A percentile compares a stretch with the other conserved stretches of the same genome.
Evolutionary conservation across 53 echinoderm and acorn worm genomes (phyloP).

Genomic region (Stichopus horrens): DNA sequence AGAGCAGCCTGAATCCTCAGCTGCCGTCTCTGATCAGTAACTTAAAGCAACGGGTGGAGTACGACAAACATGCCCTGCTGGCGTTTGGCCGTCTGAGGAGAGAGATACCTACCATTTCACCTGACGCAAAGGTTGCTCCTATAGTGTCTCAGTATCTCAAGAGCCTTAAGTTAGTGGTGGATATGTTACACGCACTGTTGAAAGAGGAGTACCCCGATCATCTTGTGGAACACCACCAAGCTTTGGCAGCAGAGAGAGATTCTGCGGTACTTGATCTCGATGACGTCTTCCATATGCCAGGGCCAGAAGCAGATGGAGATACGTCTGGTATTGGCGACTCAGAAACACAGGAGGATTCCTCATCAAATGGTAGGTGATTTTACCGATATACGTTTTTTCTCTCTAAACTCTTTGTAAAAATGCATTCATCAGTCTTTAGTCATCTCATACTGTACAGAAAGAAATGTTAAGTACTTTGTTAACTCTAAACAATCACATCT

Average conservation of each 20-base stretch:
- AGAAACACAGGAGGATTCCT: constrained; percentile 42
- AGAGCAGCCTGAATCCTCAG: constrained; percentile 68
- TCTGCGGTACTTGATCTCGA: constrained; percentile 36
- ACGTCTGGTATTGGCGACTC: constrained; percentile 43
- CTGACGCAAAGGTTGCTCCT: constrained; percentile 82
- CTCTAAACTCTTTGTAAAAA: background rate
- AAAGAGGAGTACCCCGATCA: constrained; percentile 77
- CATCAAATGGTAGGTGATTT: constrained; percentile 19
- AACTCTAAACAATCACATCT: too few species aligned
- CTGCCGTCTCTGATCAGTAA: constrained; percentile 68
- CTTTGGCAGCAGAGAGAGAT: constrained; percentile 32
- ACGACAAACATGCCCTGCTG: constrained; percentile 87
- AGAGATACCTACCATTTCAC: constrained; percentile 83
- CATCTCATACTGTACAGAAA: background rate
- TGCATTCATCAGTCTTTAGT: background rate
- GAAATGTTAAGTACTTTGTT: too few species aligned
- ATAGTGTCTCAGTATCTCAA: constrained; percentile 77
- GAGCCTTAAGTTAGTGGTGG: constrained; percentile 71
- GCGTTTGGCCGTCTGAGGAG: constrained; percentile 75
- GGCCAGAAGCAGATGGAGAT: constrained; percentile 20
- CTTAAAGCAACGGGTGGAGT: constrained; percentile 83
- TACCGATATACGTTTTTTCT: background rate
- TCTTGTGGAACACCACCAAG: constrained; percentile 36
- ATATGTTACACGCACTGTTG: constrained; percentile 65
- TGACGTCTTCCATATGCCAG: constrained; percentile 34